Evolutionary conservation across 2,113 vertebrate species (phyloP).

Genomic region (Oryzias woworae): DNA sequence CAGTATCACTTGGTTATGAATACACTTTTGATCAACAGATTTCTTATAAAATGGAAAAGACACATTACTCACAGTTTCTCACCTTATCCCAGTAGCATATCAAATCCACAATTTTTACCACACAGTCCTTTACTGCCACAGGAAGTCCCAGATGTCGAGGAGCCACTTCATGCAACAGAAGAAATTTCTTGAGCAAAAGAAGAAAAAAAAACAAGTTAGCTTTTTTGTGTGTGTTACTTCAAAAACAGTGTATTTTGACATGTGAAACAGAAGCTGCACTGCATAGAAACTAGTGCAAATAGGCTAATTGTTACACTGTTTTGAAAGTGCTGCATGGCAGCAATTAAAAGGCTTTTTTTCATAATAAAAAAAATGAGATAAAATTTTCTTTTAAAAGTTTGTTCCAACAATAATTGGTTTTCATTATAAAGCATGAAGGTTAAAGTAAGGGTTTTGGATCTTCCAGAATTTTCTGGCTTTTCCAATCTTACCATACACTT

Average conservation of each 20-base stretch:
- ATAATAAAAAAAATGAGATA: too few species aligned
- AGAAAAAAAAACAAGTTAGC: neutral
- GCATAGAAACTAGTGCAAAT: too few species aligned
- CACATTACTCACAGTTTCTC: conserved; percentile 21
- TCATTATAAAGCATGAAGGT: too few species aligned
- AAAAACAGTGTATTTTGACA: too few species aligned
- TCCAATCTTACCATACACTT: neutral
- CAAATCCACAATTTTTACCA: conserved; percentile 81
- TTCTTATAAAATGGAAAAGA: neutral
- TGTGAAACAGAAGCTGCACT: too few species aligned
- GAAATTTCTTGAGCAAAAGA: conserved; percentile 76
- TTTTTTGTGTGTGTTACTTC: too few species aligned
- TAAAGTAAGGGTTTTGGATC: neutral
- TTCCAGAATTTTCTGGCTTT: neutral
- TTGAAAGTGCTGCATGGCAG: too few species aligned
- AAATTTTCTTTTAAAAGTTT: too few species aligned
- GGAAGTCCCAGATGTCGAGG: conserved; percentile 58
- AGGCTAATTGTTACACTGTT: too few species aligned
- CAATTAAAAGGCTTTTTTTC: too few species aligned
- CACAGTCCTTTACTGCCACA: conserved; percentile 61
- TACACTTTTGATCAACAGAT: neutral
- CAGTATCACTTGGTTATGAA: neutral
- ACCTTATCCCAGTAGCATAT: conserved; percentile 89
- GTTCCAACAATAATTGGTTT: too few species aligned
- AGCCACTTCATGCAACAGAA: conserved; percentile 85